Conservation (phyloP, 1,140 invertebrate genomes). For the Drosophila azteca region DNA sequence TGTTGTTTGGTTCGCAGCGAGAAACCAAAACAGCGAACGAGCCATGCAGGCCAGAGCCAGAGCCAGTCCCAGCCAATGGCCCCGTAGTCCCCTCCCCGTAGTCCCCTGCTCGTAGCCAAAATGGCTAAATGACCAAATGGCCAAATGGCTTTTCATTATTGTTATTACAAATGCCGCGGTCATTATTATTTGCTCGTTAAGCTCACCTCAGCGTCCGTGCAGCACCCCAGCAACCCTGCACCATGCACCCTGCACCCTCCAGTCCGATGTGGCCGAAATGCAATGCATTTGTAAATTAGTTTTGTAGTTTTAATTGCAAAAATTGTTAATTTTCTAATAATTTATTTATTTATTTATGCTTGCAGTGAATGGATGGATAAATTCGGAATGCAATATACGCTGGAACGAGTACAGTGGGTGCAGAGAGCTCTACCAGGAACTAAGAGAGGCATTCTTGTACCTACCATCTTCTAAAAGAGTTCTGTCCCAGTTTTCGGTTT, state of each 20-base stretch:
- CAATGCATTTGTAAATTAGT: slow-evolving; percentile 82
- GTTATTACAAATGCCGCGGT: slow-evolving; percentile 79
- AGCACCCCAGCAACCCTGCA: neutral
- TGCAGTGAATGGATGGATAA: slow-evolving; percentile 1
- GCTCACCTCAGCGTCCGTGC: slow-evolving; percentile 3
- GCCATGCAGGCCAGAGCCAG: too few species aligned
- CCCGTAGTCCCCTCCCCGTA: slow-evolving; percentile 13
- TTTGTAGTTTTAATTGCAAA: slow-evolving; percentile 82
- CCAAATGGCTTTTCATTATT: slow-evolving; percentile 81
- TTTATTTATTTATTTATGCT: slow-evolving; percentile 66
- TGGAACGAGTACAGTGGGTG: too few species aligned
- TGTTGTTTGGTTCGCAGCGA: slow-evolving; percentile 29
- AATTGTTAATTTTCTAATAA: slow-evolving; percentile 78
- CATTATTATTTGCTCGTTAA: slow-evolving; percentile 81
- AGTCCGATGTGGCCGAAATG: slow-evolving; percentile 25
- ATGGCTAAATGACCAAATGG: slow-evolving; percentile 60
- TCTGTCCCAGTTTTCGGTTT: too few species aligned
- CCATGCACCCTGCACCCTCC: neutral
- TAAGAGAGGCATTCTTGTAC: too few species aligned
- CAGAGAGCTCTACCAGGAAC: too few species aligned
- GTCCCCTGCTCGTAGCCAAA: slow-evolving; percentile 22
- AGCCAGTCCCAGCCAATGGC: slow-evolving; percentile 24
- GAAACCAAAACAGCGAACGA: too few species aligned
- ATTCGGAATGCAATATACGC: slow-evolving; percentile 1
- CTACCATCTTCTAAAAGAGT: too few species aligned